Conservation (phyloP, 1,140 invertebrate genomes). For the Eubasilissa regina region DNA sequence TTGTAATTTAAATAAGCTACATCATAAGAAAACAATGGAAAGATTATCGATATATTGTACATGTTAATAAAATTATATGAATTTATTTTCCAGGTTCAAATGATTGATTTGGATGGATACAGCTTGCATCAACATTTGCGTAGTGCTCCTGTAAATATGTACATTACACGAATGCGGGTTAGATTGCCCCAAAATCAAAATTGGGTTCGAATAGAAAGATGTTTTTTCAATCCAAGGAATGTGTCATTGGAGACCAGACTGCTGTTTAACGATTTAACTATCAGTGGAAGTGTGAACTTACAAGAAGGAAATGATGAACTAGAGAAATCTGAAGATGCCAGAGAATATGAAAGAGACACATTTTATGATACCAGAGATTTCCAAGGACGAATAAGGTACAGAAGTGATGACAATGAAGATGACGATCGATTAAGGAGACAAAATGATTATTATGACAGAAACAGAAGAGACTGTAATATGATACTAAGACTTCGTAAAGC, state of each 20-base stretch:
- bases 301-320: constrained; percentile 69
- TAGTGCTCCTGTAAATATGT: constrained; percentile 76
- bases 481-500: constrained; percentile 82
- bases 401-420: constrained; percentile 50
- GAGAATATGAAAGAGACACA: constrained; percentile 52
- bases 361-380: constrained; percentile 55
- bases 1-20: too few relatives aligned
- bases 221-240: constrained; percentile 81
- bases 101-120: constrained; percentile 77
- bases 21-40: too few relatives aligned
- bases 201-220: constrained; percentile 82
- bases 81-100: constrained; percentile 65
- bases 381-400: constrained; percentile 63
- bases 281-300: constrained; percentile 82
- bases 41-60: too few relatives aligned
- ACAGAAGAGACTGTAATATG: constrained; percentile 81
- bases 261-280: constrained; percentile 83
- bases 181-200: constrained; percentile 75
- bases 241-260: constrained; percentile 83
- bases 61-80: background rate
- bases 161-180: constrained; percentile 77
- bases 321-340: constrained; percentile 45
- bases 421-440: constrained; percentile 36
- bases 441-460: constrained; percentile 62
- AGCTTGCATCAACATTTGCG: constrained; percentile 76